phyloP scores from a whole-genome alignment of 2,113 vertebrate genomes.

The Rostratula benghalensis region DNA sequence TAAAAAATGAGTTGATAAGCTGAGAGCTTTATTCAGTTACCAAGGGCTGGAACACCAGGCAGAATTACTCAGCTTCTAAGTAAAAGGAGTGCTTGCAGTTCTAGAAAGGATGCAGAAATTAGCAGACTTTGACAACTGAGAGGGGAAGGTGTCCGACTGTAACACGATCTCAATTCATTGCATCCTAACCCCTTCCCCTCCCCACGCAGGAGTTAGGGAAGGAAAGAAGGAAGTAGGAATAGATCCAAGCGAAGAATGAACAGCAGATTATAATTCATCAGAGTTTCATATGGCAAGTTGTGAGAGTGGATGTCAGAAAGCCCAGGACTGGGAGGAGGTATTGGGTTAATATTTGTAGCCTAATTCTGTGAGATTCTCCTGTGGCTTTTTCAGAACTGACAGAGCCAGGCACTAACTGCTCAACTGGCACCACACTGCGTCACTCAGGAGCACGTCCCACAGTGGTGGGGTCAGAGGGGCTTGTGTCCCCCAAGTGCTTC shows the following conservation, averaged over 20 bases:
- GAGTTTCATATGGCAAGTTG: background rate
- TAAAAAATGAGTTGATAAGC: background rate
- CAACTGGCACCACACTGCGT: fast-evolving
- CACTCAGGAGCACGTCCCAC: fast-evolving
- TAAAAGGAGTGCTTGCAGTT: background rate
- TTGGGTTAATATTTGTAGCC: background rate
- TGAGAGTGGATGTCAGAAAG: background rate
- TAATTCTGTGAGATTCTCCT: background rate
- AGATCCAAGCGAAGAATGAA: background rate
- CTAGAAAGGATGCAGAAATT: background rate
- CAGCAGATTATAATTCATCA: background rate
- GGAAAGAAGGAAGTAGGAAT: background rate
- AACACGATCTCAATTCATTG: background rate
- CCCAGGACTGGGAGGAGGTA: background rate
- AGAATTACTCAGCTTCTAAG: background rate
- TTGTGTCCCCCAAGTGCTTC: fast-evolving
- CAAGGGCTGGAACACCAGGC: background rate
- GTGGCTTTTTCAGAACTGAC: background rate
- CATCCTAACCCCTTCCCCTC: background rate
- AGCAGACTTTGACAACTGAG: background rate
- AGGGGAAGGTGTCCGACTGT: background rate
- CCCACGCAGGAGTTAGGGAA: background rate
- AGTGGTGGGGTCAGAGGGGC: background rate
- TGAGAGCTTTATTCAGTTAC: background rate
- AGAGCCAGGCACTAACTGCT: background rate